Percentiles rank a stretch among this genome's conserved stretches.
Conservation (phyloP, 92 coral and sea anemone genomes). For the Micromussa lordhowensis region DNA sequence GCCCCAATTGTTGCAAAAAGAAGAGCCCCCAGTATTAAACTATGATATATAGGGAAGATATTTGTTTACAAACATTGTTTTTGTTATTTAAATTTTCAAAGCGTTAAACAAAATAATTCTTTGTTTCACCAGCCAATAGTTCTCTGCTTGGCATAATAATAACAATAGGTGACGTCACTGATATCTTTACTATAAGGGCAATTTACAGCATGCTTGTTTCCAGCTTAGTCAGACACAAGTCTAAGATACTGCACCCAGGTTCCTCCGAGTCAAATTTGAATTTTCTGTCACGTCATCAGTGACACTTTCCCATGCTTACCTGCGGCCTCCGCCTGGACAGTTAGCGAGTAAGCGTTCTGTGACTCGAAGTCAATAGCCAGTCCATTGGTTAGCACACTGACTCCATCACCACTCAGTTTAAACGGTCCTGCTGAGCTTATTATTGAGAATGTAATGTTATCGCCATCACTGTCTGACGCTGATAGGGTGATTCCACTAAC, state of each 20-base stretch:
- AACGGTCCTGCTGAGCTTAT: constrained; percentile 72
- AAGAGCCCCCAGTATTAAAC: too few species aligned
- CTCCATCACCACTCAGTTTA: constrained; percentile 61
- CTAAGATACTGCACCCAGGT: background rate
- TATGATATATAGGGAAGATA: too few species aligned
- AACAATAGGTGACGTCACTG: too few species aligned
- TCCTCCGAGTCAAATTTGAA: background rate
- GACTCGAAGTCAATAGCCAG: constrained; percentile 63
- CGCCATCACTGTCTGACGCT: constrained; percentile 65
- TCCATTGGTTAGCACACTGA: constrained; percentile 62
- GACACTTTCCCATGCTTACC: constrained; percentile 33
- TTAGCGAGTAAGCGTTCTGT: constrained; percentile 53
- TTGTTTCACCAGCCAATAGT: too few species aligned
- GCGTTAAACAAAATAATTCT: too few species aligned
- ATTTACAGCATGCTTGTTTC: background rate
- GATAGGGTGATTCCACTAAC: constrained; percentile 67
- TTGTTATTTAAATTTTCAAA: too few species aligned
- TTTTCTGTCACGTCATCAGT: background rate
- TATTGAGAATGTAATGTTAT: constrained; percentile 54
- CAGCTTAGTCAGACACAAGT: background rate
- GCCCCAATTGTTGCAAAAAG: too few species aligned
- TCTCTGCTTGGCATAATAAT: too few species aligned
- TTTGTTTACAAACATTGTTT: too few species aligned
- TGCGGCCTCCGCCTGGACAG: constrained; percentile 62
- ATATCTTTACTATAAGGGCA: too few species aligned